Evolutionary conservation across 2,113 vertebrate species (phyloP), one percentile per base, ranked within the genome.

Genomic region (Poeciliopsis turrubarensis): DNA sequence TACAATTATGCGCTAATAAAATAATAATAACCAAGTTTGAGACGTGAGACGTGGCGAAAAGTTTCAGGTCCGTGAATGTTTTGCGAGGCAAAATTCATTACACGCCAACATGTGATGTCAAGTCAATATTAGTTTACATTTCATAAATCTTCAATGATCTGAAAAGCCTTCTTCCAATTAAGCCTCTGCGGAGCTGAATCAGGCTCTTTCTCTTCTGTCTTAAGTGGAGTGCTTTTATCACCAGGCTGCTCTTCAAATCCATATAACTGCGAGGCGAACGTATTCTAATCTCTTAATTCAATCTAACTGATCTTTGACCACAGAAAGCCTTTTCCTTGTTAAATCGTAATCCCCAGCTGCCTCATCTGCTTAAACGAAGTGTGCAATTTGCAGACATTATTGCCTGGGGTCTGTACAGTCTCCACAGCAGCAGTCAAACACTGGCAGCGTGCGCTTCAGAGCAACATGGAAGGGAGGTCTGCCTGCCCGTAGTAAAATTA

Each of bases 271-370:
- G 0, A 88, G 87, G 81, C 87, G 90, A 87, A 93, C 85, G 86
- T 86, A 90, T 87, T 92, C 83, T 90, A 90, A 91, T 93, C 90
- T 91, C 89, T 91, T 92, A 92, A 94, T 93, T 92, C 85, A 92
- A 92, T 93, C 91, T 72, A 85, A 83, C 83, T 91, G 87, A 91
- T 92, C 90, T 92, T 91, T 92, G 91, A 92, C 90, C 90, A 88
- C 76, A 84, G 83, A 88, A 90, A 85, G 86, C 88, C 77, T 85
- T 93, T 88, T 85, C 80, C 80, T 87, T 86, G 89, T 92, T 90
- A 89, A 89, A 90, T 75, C 72, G 73, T 87, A 92, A 92, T 93
- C 92, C 88, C 90, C 75, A 76, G 83, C 86, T 85, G 83, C 87
- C 81, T 84, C 82, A 86, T 86, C 87, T 89, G 84, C 80, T 86